Evolutionary conservation across 2,113 vertebrate species (phyloP).

Genomic region (Scolopax mira): DNA sequence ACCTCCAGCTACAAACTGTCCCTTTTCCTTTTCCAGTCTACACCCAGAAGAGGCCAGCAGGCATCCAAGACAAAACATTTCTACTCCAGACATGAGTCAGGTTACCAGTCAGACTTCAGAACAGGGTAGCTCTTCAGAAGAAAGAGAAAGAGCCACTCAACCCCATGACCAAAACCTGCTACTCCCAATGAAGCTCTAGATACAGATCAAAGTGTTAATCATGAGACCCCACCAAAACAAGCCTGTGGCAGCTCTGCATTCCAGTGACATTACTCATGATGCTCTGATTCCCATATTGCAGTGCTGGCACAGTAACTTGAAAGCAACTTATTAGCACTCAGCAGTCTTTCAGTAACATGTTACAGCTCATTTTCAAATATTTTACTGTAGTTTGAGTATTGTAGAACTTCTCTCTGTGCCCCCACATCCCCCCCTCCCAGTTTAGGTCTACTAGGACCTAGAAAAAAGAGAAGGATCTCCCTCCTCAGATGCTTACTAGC

Average conservation of each 20-base stretch:
- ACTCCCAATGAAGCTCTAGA: not conserved
- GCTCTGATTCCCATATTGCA: not conserved
- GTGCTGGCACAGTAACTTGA: not conserved
- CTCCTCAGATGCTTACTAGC: not conserved
- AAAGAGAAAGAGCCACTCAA: not conserved
- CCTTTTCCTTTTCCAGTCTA: not conserved
- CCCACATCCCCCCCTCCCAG: rapidly evolving
- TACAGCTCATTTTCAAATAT: not conserved
- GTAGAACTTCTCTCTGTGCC: rapidly evolving
- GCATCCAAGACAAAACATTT: not conserved
- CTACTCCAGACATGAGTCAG: rapidly evolving
- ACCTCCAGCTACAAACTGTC: not conserved
- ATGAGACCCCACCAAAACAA: not conserved
- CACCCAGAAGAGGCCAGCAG: not conserved
- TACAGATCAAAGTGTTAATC: conserved; percentile 14
- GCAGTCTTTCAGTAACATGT: not conserved
- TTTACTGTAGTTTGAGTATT: not conserved
- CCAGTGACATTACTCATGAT: not conserved
- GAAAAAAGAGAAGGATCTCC: not conserved
- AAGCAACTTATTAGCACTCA: not conserved
- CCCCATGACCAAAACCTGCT: not conserved
- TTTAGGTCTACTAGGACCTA: not conserved
- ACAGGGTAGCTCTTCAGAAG: rapidly evolving
- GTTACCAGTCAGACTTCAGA: not conserved
- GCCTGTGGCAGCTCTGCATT: not conserved